Evolutionary conservation across 1,140 invertebrate species (phyloP), one percentile per base, ranked within the genome.

Genomic region (Leptopilina boulardi): DNA sequence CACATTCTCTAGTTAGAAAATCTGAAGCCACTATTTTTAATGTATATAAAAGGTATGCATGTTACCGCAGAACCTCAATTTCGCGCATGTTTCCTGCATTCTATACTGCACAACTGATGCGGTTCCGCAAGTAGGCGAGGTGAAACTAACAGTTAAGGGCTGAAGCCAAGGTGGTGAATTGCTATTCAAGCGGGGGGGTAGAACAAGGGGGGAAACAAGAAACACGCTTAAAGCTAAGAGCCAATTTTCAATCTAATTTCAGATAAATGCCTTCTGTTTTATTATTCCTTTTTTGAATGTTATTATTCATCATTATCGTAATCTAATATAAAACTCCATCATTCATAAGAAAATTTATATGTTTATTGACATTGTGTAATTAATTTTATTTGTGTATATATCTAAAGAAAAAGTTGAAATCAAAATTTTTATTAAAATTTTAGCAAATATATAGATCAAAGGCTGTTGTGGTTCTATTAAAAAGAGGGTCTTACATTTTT

Each of bases 1-100:
- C 15, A 51, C 47, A 51, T 51, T 51, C 13, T 51, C 18, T n/a
- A 51, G 47, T 18, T 51, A n/a, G 15, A 18, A 51, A 51, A 51
- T 51, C 15, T 51, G 47, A 15, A 51, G 47, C 47, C 47, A 51
- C 47, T 51, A 18, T 51, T 38, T n/a, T 38, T 51, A 51, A 8
- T 51, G 47, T n/a, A n/a, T 51, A 51, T 51, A 51, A 51, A 51
- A 51, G 47, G 47, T 51, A 51, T 51, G 47, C 47, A 51, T 18
- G 47, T 51, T 51, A 51, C 47, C 47, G 47, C 47, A 51, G 47
- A 51, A 51, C 47, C 47, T 51, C 47, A 51, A 51, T 51, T 51
- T 51, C 47, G 47, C 47, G 47, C 47, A 51, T 51, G 47, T 51
- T 51, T 51, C 47, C 47, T 51, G 47, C 47, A 51, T 51, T 51